Conservation (phyloP, 2,113 vertebrate species). For the Anarhynchus alexandrinus region DNA sequence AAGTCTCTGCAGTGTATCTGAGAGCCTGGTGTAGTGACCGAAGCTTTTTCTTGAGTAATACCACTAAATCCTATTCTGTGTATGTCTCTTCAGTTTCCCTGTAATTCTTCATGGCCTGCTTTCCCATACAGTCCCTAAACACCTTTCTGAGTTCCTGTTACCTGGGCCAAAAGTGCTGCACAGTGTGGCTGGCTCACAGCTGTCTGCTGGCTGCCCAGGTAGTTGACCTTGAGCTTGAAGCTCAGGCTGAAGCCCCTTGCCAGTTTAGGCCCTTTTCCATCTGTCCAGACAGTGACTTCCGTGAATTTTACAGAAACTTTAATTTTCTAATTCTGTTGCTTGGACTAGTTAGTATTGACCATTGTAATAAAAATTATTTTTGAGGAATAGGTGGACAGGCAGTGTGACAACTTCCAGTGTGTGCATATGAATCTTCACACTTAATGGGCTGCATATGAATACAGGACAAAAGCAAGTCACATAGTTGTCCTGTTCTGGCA, state of each 20-base stretch:
- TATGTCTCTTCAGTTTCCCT: neutral
- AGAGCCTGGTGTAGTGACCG: neutral
- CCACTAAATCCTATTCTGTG: neutral
- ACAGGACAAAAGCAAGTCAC: neutral
- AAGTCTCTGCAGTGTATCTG: neutral
- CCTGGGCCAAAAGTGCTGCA: neutral
- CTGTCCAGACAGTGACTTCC: neutral
- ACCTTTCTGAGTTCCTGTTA: neutral
- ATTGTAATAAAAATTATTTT: neutral
- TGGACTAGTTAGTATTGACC: neutral
- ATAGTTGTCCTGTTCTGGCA: neutral
- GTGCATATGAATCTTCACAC: neutral
- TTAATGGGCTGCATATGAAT: neutral
- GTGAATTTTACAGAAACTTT: neutral
- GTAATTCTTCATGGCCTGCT: neutral
- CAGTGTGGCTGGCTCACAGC: neutral
- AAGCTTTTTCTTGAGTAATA: neutral
- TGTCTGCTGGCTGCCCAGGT: neutral
- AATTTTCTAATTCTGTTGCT: neutral
- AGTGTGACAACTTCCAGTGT: fast-evolving
- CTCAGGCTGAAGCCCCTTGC: neutral
- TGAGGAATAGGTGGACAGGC: neutral
- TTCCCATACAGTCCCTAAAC: neutral
- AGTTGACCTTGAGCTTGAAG: neutral
- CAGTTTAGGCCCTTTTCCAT: neutral